Percentiles rank a stretch among this genome's conserved stretches.
phyloP scores from a whole-genome alignment of 2,113 vertebrate genomes.

The Mellivora capensis region DNA sequence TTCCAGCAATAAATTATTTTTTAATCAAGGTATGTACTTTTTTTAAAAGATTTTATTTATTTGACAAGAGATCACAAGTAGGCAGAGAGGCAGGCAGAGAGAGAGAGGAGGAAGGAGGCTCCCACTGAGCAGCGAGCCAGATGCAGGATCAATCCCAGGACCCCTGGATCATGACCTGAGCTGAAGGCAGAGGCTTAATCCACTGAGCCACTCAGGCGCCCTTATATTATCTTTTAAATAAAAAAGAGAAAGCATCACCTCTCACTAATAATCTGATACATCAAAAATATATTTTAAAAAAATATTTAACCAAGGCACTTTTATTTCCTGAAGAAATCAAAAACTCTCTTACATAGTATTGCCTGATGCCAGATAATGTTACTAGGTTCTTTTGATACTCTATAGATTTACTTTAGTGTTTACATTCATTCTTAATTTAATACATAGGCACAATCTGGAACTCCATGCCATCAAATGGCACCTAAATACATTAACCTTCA shows the following conservation, averaged over 20 bases:
- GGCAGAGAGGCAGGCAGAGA: background rate
- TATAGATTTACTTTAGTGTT: background rate
- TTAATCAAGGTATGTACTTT: background rate
- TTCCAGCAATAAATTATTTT: background rate
- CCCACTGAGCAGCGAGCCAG: too few species aligned
- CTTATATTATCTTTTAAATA: background rate
- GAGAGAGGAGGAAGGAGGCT: too few species aligned
- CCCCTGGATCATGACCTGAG: too few species aligned
- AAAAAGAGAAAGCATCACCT: background rate
- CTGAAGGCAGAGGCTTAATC: too few species aligned
- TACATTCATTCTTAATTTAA: constrained; percentile 31
- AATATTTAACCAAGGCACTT: constrained; percentile 17
- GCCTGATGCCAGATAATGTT: background rate
- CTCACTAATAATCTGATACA: background rate
- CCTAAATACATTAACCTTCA: background rate
- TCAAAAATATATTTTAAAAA: constrained; percentile 31
- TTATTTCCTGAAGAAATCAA: constrained; percentile 13
- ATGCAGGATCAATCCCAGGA: too few species aligned
- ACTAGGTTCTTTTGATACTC: constrained; percentile 23
- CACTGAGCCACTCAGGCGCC: too few species aligned
- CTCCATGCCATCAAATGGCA: background rate
- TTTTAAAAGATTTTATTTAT: background rate
- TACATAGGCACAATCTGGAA: background rate
- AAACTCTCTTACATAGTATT: background rate
- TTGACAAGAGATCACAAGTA: background rate